Conservation (phyloP, 2,888 invertebrate species). For the Rapana venosa region DNA sequence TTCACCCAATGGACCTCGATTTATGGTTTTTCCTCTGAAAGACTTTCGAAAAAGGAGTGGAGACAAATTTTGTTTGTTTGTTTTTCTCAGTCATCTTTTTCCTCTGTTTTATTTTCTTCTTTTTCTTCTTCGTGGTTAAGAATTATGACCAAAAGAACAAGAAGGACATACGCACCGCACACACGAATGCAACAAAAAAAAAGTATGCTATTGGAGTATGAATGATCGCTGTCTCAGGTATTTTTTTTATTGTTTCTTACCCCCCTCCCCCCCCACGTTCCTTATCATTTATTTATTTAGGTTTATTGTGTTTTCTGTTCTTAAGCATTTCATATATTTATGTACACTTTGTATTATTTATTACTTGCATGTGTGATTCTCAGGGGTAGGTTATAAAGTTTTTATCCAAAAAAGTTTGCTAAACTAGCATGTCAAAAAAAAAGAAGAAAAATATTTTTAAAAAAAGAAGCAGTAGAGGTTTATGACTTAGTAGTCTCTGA, state of each 20-base stretch:
- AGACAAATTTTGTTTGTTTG: too few species aligned
- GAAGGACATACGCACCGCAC: not conserved
- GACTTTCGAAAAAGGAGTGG: too few species aligned
- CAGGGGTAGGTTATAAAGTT: not conserved
- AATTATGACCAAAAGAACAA: not conserved
- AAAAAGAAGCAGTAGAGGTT: too few species aligned
- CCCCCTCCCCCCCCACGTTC: too few species aligned
- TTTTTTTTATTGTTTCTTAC: too few species aligned
- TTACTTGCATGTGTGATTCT: not conserved
- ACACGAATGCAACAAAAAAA: not conserved
- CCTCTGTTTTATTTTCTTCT: too few species aligned
- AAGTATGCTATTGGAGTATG: too few species aligned
- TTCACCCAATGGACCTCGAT: too few species aligned
- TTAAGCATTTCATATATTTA: not conserved
- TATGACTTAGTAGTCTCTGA: not conserved
- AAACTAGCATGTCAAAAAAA: not conserved
- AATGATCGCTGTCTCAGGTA: too few species aligned
- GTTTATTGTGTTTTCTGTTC: not conserved
- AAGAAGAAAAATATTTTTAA: not conserved
- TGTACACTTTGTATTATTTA: not conserved
- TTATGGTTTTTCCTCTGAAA: too few species aligned
- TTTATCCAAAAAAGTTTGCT: not conserved
- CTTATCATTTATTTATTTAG: not conserved
- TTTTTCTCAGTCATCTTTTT: too few species aligned
- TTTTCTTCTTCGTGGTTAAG: too few species aligned